Evolutionary conservation across 2,797 vertebrate species (phyloP), one percentile per base, ranked within the genome.

Genomic region (Furcifer pardalis): DNA sequence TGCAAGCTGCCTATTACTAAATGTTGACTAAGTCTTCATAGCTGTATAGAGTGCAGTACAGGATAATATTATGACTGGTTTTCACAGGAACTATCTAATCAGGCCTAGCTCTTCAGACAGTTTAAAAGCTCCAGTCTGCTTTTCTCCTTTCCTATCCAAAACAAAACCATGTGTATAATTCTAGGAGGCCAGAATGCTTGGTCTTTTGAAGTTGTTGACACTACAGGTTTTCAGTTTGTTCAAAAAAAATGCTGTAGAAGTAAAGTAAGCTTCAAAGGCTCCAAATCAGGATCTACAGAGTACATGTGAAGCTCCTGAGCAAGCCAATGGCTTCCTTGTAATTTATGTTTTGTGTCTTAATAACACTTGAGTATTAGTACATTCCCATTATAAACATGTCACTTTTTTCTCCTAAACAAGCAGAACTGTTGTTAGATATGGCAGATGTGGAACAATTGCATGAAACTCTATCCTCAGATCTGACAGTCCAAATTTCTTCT

Each of bases 1-100:
- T 86, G 17, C 10, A 25, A 63, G 71, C 73, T 86, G 79, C 12
- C 44, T 12, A n/a, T 65, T n/a, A 66, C 65, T 71, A 85, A 40
- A 69, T 85, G 63, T 69, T 69, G 40, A 62, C 52, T 62, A 76
- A 21, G 56, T 59, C 32, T 85, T 75, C 72, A 68, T 52, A 69
- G 10, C 37, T 71, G 37, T 30, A 63, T 74, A 62, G 35, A 17
- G 19, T 62, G 56, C 27, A 42, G 5, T 60, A 30, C 35, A 52
- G 66, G 68, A 65, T 37, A 69, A 21, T 46, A 35, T 17, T 60
- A 35, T 59, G 49, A 40, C 6, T 23, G 69, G 72, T 46, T 76
- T 80, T 81, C 63, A 77, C 49, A 52, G 60, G 1, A 46, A 13
- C 32, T 68, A 9, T 79, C 74, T n/a, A 69, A 3, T 46, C 32